Base-by-base conservation (phyloP, 2,888 invertebrate genomes). In the Oegoconia quadripuncta region DNA sequence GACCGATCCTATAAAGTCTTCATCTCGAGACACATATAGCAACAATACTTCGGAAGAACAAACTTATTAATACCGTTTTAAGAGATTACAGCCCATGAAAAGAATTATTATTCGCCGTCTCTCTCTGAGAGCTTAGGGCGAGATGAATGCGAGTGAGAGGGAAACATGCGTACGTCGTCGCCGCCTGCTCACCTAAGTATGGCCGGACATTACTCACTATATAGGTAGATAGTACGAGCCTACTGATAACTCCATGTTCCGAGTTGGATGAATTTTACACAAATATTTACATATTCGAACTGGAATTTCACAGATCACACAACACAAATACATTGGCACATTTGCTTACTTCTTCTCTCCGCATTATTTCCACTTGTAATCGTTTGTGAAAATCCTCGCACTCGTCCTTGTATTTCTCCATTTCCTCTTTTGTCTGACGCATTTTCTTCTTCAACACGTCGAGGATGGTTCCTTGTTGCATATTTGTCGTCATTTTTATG, bases 361-460 rank as follows among this genome's bases (percentile, higher is more conserved):
- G 93, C 91, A 96, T 95, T 83, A 96, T 92, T 92, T 98, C 98
- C 80, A 95, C 92, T 90, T 97, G 97, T 80, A 97, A 91, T 84
- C 96, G 94, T 91, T 97, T 95, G 88, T 96, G 95, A 83, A 93
- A 95, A 88, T 97, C 97, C 88, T 98, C 98, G 84, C 96, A 96
- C 84, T 97, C 97, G 88, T 99, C 98, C 90, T 96, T 97, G 90
- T 96, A 97, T 88, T 96, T 94, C 87, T 99, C 99, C 93, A 98
- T 96, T 91, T 99, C 99, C 87, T 98, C 97, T 90, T 98, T 97
- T 68, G 98, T 96, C 89, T 97, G 97, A 65, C 97, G 93, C 98
- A 99, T 99, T 93, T 99, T 99, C 92, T 98, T 97, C 92, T 99
- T 99, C 74, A 99, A 92, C 74, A 97, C 97, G 89, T 98, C 97